Conservation (phyloP, 2,888 invertebrate species). For the Plagodis pulveraria region DNA sequence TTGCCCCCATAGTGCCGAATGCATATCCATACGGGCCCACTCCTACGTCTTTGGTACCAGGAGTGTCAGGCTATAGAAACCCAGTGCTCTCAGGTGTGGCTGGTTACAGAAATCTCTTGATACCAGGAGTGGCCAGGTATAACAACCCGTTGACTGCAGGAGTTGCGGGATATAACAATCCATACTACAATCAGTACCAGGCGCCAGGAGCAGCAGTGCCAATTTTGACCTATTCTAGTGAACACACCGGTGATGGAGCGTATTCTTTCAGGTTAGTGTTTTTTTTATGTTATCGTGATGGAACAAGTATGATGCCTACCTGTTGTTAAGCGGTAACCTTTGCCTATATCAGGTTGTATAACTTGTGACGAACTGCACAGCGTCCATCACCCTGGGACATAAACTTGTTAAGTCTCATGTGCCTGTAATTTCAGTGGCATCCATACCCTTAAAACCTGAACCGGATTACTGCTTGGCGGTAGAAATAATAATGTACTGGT, state of each 20-base stretch:
- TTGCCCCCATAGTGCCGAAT: conserved; percentile 3
- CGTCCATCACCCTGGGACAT: too few species aligned
- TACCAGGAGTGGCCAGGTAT: conserved; percentile 29
- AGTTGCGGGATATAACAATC: conserved; percentile 45
- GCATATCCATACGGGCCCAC: conserved; percentile 37
- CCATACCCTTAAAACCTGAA: too few species aligned
- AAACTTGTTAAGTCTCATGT: too few species aligned
- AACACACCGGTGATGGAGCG: conserved; percentile 85
- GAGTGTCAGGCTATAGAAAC: not conserved
- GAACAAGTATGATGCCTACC: too few species aligned
- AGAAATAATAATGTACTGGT: too few species aligned
- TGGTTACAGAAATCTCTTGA: conserved; percentile 20
- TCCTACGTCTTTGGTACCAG: conserved; percentile 39
- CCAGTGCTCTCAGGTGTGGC: conserved; percentile 41
- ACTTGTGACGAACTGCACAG: too few species aligned
- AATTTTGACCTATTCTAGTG: conserved; percentile 81
- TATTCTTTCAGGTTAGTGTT: conserved; percentile 81
- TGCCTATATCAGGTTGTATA: too few species aligned
- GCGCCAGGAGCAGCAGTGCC: conserved; percentile 67
- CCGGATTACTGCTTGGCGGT: too few species aligned
- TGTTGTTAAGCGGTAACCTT: too few species aligned
- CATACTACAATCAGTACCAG: conserved; percentile 46
- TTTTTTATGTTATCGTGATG: too few species aligned
- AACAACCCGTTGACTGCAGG: conserved; percentile 52
- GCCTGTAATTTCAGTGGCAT: too few species aligned